phyloP scores from a whole-genome alignment of 2,113 vertebrate species.

The Zosterops hypoxanthus region DNA sequence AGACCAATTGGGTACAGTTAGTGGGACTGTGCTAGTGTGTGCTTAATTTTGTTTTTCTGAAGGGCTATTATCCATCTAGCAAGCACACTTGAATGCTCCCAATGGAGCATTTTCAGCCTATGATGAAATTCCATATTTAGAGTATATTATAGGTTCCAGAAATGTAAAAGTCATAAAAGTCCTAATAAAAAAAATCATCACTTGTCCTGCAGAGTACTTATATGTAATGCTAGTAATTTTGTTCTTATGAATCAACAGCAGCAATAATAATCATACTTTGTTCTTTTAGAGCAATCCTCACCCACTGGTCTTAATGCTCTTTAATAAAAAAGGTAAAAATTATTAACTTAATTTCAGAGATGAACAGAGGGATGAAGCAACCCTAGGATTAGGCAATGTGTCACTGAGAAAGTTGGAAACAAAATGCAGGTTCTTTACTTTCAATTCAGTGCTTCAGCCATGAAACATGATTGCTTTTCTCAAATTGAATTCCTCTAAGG shows the following conservation, averaged over 20 bases:
- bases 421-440: background rate
- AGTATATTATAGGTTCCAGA: background rate
- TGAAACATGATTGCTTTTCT: background rate
- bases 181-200: conserved; percentile 6
- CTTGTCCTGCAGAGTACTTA: background rate
- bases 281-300: background rate
- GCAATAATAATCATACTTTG: background rate
- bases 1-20: background rate
- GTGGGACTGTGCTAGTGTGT: background rate
- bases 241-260: background rate
- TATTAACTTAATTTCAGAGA: background rate
- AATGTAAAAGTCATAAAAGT: background rate
- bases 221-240: background rate
- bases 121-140: background rate
- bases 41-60: background rate
- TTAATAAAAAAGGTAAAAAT: background rate
- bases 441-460: background rate
- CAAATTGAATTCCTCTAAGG: background rate
- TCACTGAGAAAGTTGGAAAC: background rate
- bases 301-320: background rate
- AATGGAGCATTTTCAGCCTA: background rate
- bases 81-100: background rate
- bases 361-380: background rate
- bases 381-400: background rate
- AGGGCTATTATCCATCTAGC: background rate